A percentile compares a stretch with the other conserved stretches of the same genome.
phyloP scores from a whole-genome alignment of 2,888 invertebrate genomes.

The Gastracanthus pulcherrimus region DNA sequence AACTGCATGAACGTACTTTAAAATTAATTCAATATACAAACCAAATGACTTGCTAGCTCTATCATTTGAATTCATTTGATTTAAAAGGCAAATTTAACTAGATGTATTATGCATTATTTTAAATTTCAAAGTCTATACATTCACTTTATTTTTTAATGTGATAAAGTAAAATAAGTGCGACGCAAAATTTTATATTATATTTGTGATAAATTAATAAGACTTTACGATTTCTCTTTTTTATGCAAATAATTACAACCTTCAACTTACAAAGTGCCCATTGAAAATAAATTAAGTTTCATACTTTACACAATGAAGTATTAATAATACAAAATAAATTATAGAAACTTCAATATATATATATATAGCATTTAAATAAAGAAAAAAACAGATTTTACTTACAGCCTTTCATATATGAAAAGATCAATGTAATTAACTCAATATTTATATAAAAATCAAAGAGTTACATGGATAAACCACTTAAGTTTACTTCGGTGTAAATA shows the following conservation, averaged over 20 bases:
- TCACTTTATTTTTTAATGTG: not conserved
- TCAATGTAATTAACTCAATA: not conserved
- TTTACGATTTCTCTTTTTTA: not conserved
- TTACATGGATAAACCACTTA: not conserved
- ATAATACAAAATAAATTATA: no score
- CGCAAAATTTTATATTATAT: not conserved
- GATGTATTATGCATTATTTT: slow-evolving; percentile 7
- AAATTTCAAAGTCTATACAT: not conserved
- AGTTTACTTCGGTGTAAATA: no score
- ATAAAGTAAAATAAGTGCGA: not conserved
- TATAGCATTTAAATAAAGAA: not conserved
- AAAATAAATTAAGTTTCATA: not conserved
- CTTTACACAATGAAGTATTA: no score
- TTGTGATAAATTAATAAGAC: not conserved
- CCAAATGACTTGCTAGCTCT: not conserved
- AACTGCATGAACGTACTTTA: not conserved
- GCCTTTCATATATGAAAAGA: no score
- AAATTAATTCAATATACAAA: not conserved
- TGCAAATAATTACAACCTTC: not conserved
- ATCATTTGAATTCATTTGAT: slow-evolving; percentile 15
- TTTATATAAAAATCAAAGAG: not conserved
- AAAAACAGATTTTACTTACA: not conserved
- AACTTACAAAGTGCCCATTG: not conserved
- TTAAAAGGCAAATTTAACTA: slow-evolving; percentile 32
- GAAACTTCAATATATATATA: not conserved